These are phyloP conservation scores for Coleophora flavipennella DNA, from an alignment of 2,888 invertebrate genomes.

Conservation along the genomic window DNA sequence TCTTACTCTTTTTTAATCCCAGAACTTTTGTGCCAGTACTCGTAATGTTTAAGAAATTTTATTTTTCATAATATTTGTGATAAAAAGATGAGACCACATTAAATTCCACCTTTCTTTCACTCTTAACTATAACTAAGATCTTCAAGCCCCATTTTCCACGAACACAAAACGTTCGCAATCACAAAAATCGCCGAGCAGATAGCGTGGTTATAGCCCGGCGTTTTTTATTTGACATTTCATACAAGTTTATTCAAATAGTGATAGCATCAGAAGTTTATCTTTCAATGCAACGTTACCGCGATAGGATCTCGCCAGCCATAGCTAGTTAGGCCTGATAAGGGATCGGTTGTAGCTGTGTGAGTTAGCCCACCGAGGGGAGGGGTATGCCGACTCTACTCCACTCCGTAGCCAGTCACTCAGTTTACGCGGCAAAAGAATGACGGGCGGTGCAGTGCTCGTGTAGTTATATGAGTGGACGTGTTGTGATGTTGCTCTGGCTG, in stretches of 20 bases:
- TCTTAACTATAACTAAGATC: slow-evolving; percentile 6
- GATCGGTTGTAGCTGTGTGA: slow-evolving; percentile 44
- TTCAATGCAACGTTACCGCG: slow-evolving; percentile 72
- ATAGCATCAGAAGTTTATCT: slow-evolving; percentile 70
- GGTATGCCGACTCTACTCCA: slow-evolving; percentile 42
- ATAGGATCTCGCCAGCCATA: slow-evolving; percentile 69
- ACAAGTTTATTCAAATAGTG: slow-evolving; percentile 73
- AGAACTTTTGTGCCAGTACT: no score
- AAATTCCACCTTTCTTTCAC: background rate
- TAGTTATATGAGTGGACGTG: slow-evolving; percentile 21
- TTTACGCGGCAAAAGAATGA: slow-evolving; percentile 69
- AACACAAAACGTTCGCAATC: slow-evolving; percentile 10
- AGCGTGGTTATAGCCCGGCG: slow-evolving; percentile 57
- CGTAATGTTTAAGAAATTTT: no score
- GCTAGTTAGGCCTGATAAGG: slow-evolving; percentile 70
- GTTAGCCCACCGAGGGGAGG: slow-evolving; percentile 35
- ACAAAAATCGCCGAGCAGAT: slow-evolving; percentile 45
- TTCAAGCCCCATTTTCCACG: slow-evolving; percentile 3
- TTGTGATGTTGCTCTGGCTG: slow-evolving; percentile 68
- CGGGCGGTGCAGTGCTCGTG: slow-evolving; percentile 29
- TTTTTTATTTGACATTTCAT: slow-evolving; percentile 73
- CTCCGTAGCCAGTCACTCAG: slow-evolving; percentile 61
- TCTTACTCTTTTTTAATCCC: no score
- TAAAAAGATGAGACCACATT: no score
- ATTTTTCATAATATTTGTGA: no score